Percentiles rank a stretch among this genome's conserved stretches.
Conservation (phyloP, 2,797 vertebrate genomes). For the Numenius phaeopus region DNA sequence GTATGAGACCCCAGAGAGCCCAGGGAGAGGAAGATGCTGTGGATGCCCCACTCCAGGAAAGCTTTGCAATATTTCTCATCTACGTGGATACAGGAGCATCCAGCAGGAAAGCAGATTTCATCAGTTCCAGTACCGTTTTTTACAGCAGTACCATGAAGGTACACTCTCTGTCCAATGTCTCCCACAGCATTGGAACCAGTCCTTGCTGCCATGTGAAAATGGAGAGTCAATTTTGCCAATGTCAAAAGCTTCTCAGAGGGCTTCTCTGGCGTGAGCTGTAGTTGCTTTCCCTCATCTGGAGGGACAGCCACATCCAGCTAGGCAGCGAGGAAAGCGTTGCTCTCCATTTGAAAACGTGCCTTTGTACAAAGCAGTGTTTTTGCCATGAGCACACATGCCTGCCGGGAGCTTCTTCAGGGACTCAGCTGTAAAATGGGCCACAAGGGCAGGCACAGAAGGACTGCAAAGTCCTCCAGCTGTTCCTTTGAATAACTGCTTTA, state of each 20-base stretch:
- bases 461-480: background rate
- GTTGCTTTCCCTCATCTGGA: background rate
- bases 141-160: background rate
- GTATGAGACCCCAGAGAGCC: background rate
- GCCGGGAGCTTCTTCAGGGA: background rate
- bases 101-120: background rate
- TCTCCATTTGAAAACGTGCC: background rate
- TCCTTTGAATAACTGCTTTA: constrained; percentile 16
- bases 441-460: background rate
- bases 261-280: background rate
- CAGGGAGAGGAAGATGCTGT: background rate
- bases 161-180: background rate
- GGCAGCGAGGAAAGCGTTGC: background rate
- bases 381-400: background rate
- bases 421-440: background rate
- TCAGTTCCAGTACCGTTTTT: background rate
- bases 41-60: background rate
- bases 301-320: background rate
- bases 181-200: background rate
- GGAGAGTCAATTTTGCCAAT: background rate
- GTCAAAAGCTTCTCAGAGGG: background rate
- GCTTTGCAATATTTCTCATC: background rate
- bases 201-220: background rate
- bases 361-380: constrained; percentile 10
- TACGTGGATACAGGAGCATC: background rate